A percentile compares a stretch with the other conserved stretches of the same genome.
These are phyloP conservation scores for Neoitamus cyanurus DNA, from an alignment of 2,888 invertebrate genomes.

Conservation along the genomic window DNA sequence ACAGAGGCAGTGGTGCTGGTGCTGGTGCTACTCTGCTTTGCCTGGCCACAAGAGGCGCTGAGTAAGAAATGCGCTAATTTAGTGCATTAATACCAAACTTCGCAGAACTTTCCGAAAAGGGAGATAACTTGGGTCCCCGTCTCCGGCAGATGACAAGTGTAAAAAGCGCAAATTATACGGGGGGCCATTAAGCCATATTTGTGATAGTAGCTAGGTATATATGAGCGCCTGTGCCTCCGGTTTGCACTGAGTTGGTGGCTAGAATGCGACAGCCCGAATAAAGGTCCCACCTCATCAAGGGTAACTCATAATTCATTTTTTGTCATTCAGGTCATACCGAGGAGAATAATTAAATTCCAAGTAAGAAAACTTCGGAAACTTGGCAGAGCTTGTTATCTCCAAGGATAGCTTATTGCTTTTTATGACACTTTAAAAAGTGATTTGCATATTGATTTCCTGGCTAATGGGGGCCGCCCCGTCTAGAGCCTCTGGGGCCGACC, in stretches of 20 bases:
- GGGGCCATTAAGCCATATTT: slow-evolving; percentile 28
- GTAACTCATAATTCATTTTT: slow-evolving; percentile 29
- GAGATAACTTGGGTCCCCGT: not conserved
- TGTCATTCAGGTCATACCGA: not conserved
- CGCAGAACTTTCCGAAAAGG: not conserved
- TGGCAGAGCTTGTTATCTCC: slow-evolving; percentile 26
- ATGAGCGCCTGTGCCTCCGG: not conserved
- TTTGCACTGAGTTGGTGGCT: not conserved
- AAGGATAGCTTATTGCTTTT: slow-evolving; percentile 28
- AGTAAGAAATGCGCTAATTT: not conserved
- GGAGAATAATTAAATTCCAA: slow-evolving; percentile 35
- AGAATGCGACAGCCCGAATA: not conserved
- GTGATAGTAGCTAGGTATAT: not conserved
- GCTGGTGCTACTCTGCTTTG: not conserved
- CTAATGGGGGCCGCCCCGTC: not conserved
- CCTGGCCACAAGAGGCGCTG: not conserved
- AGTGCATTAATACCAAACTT: slow-evolving; percentile 1
- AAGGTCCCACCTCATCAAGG: not conserved
- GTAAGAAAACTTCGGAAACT: slow-evolving; percentile 26
- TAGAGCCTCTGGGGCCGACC: not conserved
- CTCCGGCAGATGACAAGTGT: slow-evolving; percentile 3
- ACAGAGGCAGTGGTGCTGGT: no score
- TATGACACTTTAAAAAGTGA: slow-evolving; percentile 25
- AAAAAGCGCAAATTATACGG: slow-evolving; percentile 21
- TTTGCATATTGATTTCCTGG: slow-evolving; percentile 31